Evolutionary conservation across 2,113 vertebrate genomes (phyloP).

Genomic region (Vulpes lagopus): DNA sequence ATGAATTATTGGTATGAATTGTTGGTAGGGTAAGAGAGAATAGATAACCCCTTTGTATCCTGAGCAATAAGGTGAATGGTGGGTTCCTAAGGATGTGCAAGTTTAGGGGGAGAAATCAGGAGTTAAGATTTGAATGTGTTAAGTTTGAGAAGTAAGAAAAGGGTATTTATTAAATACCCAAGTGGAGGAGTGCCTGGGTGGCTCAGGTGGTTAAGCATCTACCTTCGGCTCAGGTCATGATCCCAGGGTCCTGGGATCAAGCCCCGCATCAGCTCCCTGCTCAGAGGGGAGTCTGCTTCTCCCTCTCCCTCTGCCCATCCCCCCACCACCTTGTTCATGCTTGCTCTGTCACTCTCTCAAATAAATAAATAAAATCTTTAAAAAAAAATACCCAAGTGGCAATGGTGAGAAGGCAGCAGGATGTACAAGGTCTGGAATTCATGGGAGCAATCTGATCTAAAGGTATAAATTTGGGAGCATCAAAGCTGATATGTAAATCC

Average conservation of each 20-base stretch:
- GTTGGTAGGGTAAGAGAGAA: neutral
- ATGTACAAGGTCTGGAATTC: constrained; percentile 35
- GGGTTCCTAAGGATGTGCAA: constrained; percentile 6
- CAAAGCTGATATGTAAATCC: neutral
- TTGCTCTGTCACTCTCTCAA: no score
- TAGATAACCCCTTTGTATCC: neutral
- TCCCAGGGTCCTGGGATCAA: no score
- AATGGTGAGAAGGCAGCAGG: neutral
- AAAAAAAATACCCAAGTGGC: neutral
- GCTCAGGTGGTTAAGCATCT: no score
- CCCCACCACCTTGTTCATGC: no score
- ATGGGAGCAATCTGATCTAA: neutral
- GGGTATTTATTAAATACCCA: neutral
- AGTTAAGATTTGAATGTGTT: neutral
- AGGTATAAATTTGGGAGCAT: constrained; percentile 20
- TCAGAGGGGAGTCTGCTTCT: no score
- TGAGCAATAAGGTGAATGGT: neutral
- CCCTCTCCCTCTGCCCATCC: no score
- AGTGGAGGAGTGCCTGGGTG: neutral
- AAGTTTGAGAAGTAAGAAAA: constrained; percentile 24
- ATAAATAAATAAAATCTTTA: no score
- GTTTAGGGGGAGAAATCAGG: neutral
- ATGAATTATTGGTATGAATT: neutral
- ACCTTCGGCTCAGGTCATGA: no score
- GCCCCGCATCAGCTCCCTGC: no score